Evolutionary conservation across 2,797 vertebrate species (phyloP), one percentile per base, ranked within the genome.

Genomic region (Trachurus trachurus): DNA sequence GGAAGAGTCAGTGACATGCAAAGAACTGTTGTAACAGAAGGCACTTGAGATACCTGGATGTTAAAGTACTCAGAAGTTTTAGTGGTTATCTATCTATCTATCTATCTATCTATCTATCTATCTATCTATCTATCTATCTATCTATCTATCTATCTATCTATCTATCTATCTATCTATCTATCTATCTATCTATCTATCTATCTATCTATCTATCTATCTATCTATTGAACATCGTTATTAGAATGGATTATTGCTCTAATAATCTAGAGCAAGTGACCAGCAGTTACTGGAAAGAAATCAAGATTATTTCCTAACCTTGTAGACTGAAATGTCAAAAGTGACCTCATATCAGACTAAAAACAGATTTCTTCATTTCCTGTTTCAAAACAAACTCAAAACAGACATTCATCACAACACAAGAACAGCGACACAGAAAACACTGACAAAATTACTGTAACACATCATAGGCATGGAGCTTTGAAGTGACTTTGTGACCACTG

Each of bases 1-100:
- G 15, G 29, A 76, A 54, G 68, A 71, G 56, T 71, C 64, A 29
- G 50, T 67, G 52, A 77, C 64, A 72, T 59, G 70, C 21, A 76
- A 66, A 65, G 44, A 76, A 29, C n/a, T 37, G 56, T 7, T 3
- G 42, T 17, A 13, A 31, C 9, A 17, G 60, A 40, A 26, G 6
- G 5, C 50, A 44, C 56, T 44, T 58, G 17, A 58, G 44, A 37
- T 64, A 29, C 63, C 16, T 44, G 26, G 62, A 50, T 50, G 31
- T 58, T 29, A 13, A 45, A 69, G 10, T 9, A 29, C 53, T 42
- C 37, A 26, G 22, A 66, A n/a, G 56, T 63, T 73, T 58, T 29
- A 11, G 4, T 16, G 11, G 39, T 62, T 21, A 26, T 26, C 26
- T 26, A 26, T 26, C 26, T 26, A 26, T 26, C 5, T 44, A 15